Base-by-base conservation (phyloP, 2,113 vertebrate species). In the Halichoeres trimaculatus region DNA sequence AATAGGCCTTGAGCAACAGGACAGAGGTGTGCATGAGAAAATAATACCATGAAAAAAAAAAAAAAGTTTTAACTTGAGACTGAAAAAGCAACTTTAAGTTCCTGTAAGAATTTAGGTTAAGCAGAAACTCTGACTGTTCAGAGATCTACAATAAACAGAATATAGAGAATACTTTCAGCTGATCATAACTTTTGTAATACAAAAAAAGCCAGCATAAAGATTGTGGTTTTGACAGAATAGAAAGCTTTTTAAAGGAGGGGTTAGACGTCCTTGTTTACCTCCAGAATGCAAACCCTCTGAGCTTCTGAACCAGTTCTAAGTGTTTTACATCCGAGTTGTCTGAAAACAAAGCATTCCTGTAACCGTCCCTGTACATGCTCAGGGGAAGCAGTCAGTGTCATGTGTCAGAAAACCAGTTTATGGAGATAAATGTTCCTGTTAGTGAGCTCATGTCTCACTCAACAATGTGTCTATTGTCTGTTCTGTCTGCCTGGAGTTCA, bases 381-480 rank as follows among this genome's bases (percentile, higher is more conserved):
- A 26, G 9, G 55, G 34, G 54, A 59, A 60, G 55, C 53, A 43
- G 14, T 48, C 26, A 52, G 76, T 85, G 67, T 85, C 66, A 35
- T 61, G 64, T 84, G 84, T 78, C 74, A 66, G 40, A 76, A 63
- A 88, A 91, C 78, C 43, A 58, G 85, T 89, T 84, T 5, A 22
- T 51, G 35, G 63, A 69, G 77, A 65, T 69, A 26, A 80, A 82
- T 23, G 55, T 54, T 51, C 52, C 54, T 41, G 45, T 43, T 24
- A 22, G 56, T 78, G 85, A 89, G 85, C 74, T 86, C 76, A 85
- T 40, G 76, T 83, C 88, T 90, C 47, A 9, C 23, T 38, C 53
- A 20, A 83, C 80, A 88, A 26, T 58, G 47, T 26, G 38, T 62
- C 52, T 20, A 66, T 88, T 88, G 87, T 87, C 53, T 22, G 1